Percentiles rank a stretch among this genome's conserved stretches.
phyloP scores from a whole-genome alignment of 2,797 vertebrate species.

The Alouatta caraya region DNA sequence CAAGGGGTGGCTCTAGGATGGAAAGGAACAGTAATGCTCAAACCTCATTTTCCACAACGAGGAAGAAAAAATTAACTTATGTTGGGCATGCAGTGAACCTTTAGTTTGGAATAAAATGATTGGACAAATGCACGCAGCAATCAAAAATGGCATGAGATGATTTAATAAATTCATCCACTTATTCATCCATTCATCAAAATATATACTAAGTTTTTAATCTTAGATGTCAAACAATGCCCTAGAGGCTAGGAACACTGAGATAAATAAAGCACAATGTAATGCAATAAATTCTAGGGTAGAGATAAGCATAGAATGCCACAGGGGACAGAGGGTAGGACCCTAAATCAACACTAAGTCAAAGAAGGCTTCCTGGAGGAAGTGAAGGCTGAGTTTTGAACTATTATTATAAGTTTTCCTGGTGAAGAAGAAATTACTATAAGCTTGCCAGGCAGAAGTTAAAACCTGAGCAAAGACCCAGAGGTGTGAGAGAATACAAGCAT shows the following conservation, averaged over 20 bases:
- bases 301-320: not conserved
- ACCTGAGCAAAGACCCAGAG: constrained; percentile 21
- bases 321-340: not conserved
- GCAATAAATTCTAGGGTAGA: not conserved
- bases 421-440: not conserved
- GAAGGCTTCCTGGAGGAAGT: not conserved
- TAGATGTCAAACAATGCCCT: not conserved
- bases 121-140: not conserved
- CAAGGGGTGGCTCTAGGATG: not conserved
- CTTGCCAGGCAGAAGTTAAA: constrained; percentile 40
- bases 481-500: not conserved
- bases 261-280: not conserved
- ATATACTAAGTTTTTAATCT: not conserved
- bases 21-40: not conserved
- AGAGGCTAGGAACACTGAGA: not conserved
- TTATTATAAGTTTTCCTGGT: not conserved
- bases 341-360: not conserved
- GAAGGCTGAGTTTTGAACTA: not conserved
- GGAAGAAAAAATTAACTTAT: constrained; percentile 36
- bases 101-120: not conserved
- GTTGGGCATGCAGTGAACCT: not conserved
- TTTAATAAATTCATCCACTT: not conserved
- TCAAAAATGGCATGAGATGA: not conserved
- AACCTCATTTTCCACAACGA: not conserved
- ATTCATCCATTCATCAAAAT: not conserved